phyloP scores from a whole-genome alignment of 2,888 invertebrate species.

The Zygogramma bicolorata region DNA sequence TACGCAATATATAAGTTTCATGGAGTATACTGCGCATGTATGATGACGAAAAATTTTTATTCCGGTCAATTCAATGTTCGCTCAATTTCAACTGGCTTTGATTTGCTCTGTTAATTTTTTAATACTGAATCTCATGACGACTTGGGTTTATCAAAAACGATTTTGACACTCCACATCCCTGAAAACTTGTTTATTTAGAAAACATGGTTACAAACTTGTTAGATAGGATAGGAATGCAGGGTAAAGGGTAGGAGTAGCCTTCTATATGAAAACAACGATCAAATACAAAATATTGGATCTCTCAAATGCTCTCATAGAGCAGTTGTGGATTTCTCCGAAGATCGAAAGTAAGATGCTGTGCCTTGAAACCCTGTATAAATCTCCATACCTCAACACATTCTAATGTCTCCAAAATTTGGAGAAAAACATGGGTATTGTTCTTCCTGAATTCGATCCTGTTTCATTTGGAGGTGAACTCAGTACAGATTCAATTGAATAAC shows the following conservation, averaged over 20 bases:
- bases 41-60: neutral
- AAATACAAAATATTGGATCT: constrained; percentile 7
- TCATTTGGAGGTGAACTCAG: no score
- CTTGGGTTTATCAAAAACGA: constrained; percentile 6
- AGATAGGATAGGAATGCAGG: neutral
- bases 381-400: neutral
- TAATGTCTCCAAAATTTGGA: no score
- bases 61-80: constrained; percentile 12
- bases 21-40: no score
- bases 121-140: neutral
- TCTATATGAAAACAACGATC: constrained; percentile 8
- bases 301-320: neutral
- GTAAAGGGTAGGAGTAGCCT: constrained; percentile 2
- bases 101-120: constrained; percentile 3
- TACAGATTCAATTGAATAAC: no score
- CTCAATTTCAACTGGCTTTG: constrained; percentile 3
- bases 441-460: no score
- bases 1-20: neutral
- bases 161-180: neutral
- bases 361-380: no score
- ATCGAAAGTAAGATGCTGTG: neutral
- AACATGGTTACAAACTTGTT: neutral
- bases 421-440: no score
- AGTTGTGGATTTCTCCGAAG: neutral
- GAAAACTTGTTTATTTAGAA: neutral